A percentile compares a stretch with the other conserved stretches of the same genome.
phyloP scores from a whole-genome alignment of 2,797 vertebrate species.

The Chiloscyllium punctatum region DNA sequence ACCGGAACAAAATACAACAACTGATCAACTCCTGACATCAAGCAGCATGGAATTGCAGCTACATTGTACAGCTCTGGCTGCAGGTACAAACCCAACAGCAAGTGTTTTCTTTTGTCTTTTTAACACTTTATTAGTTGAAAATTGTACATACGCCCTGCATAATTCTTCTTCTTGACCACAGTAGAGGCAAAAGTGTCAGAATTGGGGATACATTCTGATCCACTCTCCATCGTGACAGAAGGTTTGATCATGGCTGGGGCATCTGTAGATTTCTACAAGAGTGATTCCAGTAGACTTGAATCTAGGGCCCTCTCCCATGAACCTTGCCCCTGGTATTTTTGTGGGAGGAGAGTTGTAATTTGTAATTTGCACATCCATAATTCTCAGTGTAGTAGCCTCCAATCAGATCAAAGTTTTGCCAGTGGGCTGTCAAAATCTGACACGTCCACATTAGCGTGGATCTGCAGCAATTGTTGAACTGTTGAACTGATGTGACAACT shows the following conservation, averaged over 20 bases:
- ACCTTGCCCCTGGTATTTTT: too few species aligned
- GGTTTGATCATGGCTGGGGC: background rate
- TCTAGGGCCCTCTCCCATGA: too few species aligned
- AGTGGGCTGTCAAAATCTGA: too few species aligned
- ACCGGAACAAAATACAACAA: background rate
- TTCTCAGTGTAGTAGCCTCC: too few species aligned
- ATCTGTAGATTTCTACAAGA: background rate
- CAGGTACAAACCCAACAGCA: background rate
- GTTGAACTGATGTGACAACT: too few species aligned
- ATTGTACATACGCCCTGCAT: background rate
- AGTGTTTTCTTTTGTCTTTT: background rate
- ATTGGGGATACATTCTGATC: background rate
- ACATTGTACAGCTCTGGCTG: background rate
- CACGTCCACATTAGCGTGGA: too few species aligned
- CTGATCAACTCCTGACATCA: background rate
- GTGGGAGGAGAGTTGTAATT: too few species aligned
- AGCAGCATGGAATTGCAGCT: background rate
- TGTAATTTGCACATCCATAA: too few species aligned
- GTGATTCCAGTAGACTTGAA: background rate
- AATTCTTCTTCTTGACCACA: background rate
- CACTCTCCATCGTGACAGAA: background rate
- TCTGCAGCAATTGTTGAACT: too few species aligned
- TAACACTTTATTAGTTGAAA: background rate
- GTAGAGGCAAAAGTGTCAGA: background rate
- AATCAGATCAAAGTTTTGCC: too few species aligned